Evolutionary conservation across 1,140 invertebrate genomes (phyloP).

Genomic region (Lerema accius): DNA sequence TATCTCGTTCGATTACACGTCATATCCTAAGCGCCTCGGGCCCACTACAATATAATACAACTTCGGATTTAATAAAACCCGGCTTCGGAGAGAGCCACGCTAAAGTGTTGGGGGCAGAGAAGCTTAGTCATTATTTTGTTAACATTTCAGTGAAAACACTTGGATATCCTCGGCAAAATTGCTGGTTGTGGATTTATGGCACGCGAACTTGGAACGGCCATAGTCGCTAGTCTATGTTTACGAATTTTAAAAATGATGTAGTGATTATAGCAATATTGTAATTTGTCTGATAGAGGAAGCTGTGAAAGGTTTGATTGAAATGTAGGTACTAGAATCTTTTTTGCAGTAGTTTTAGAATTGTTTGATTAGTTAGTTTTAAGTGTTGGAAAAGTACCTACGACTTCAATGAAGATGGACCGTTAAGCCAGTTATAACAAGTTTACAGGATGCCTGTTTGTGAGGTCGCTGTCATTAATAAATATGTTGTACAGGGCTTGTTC

Average conservation of each 20-base stretch:
- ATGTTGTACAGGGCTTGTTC: no score
- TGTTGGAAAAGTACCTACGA: no score
- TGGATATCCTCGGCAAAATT: constrained; percentile 62
- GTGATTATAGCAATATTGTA: background rate
- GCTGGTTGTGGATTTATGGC: constrained; percentile 51
- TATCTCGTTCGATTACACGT: constrained; percentile 45
- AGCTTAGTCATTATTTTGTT: constrained; percentile 66
- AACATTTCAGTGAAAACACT: constrained; percentile 60
- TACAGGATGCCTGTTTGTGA: no score
- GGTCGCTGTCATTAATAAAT: no score
- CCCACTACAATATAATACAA: constrained; percentile 54
- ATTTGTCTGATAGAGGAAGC: background rate
- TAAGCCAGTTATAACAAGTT: no score
- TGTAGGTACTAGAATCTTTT: no score
- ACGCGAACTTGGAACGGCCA: constrained; percentile 33
- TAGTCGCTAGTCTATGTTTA: constrained; percentile 25
- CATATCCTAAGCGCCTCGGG: constrained; percentile 45
- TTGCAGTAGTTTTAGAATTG: no score
- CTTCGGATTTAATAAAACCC: constrained; percentile 61
- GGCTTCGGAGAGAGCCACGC: constrained; percentile 53
- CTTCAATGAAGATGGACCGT: no score
- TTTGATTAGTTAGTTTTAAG: no score
- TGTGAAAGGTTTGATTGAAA: background rate
- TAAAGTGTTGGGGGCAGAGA: constrained; percentile 55
- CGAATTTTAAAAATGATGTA: no score